Evolutionary conservation across 2,888 invertebrate genomes (phyloP).

Genomic region (Clunio marinus): DNA sequence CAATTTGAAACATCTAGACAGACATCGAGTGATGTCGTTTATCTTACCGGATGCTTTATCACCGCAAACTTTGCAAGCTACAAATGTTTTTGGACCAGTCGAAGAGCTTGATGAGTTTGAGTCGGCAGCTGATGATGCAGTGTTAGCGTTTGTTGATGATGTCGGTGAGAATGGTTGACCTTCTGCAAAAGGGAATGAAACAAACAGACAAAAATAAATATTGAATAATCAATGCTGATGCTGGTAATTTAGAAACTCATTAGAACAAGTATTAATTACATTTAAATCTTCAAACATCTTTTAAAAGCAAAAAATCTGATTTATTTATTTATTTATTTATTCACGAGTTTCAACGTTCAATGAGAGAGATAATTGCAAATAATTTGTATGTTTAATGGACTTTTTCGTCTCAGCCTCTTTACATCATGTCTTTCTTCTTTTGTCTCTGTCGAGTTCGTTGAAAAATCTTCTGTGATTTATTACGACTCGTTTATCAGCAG

Average conservation of each 20-base stretch:
- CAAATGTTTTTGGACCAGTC: conserved; percentile 77
- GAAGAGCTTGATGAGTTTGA: conserved; percentile 71
- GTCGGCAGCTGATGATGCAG: conserved; percentile 62
- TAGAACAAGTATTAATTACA: not conserved
- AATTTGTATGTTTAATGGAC: conserved; percentile 1
- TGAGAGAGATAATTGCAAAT: conserved; percentile 1
- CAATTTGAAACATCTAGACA: no score
- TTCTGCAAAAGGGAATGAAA: conserved; percentile 55
- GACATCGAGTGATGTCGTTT: not conserved
- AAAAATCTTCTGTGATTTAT: conserved; percentile 3
- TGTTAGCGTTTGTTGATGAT: conserved; percentile 48
- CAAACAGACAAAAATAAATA: not conserved
- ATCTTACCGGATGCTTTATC: conserved; percentile 70
- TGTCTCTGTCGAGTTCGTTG: not conserved
- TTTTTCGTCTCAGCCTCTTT: no score
- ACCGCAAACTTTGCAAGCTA: conserved; percentile 95
- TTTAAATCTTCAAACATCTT: no score
- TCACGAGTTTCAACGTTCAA: not conserved
- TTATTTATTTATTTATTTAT: no score
- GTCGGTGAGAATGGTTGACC: conserved; percentile 50
- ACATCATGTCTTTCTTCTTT: not conserved
- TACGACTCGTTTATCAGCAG: not conserved
- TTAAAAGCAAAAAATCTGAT: no score
- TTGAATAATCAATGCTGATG: not conserved
- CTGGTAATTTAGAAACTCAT: no score